phyloP scores from a whole-genome alignment of 2,888 invertebrate species.

The Nemurella pictetii region DNA sequence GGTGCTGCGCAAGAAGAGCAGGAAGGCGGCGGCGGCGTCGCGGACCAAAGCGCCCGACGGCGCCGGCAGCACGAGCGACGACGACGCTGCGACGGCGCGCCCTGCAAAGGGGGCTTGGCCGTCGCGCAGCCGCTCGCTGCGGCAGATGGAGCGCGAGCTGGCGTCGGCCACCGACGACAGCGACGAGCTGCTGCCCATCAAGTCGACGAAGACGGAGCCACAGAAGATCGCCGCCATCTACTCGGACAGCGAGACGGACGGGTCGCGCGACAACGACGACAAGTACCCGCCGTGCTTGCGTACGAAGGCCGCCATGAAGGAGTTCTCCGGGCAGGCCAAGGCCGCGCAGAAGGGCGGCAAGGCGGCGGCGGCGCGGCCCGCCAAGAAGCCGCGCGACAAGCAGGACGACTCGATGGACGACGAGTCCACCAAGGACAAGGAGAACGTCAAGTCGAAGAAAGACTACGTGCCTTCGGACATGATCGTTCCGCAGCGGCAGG shows the following conservation, averaged over 20 bases:
- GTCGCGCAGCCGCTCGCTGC: conserved; percentile 61
- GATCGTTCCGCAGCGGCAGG: conserved; percentile 87
- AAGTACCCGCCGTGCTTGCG: conserved; percentile 67
- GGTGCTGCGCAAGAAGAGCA: conserved; percentile 42
- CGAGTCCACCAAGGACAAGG: conserved; percentile 56
- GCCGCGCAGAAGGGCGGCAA: conserved; percentile 40
- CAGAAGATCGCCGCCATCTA: conserved; percentile 75
- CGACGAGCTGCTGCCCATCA: conserved; percentile 68
- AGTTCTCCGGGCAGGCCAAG: conserved; percentile 61
- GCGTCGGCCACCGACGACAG: conserved; percentile 71
- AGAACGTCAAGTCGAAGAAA: conserved; percentile 52
- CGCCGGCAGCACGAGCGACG: conserved; percentile 62
- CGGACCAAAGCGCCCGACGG: conserved; percentile 52
- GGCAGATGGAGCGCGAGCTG: conserved; percentile 76
- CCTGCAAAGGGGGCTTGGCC: conserved; percentile 33
- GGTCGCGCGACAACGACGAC: conserved; percentile 52
- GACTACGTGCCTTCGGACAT: conserved; percentile 68
- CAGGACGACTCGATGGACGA: conserved; percentile 52
- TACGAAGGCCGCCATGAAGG: conserved; percentile 84
- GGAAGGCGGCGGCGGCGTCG: conserved; percentile 47
- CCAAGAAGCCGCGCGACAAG: conserved; percentile 51
- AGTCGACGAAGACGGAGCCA: conserved; percentile 55
- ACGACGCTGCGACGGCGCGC: conserved; percentile 50
- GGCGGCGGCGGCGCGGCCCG: conserved; percentile 47
- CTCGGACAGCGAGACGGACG: conserved; percentile 77